Evolutionary conservation across 2,888 invertebrate species (phyloP), one percentile per base, ranked within the genome.

Genomic region (Polyploca ridens): DNA sequence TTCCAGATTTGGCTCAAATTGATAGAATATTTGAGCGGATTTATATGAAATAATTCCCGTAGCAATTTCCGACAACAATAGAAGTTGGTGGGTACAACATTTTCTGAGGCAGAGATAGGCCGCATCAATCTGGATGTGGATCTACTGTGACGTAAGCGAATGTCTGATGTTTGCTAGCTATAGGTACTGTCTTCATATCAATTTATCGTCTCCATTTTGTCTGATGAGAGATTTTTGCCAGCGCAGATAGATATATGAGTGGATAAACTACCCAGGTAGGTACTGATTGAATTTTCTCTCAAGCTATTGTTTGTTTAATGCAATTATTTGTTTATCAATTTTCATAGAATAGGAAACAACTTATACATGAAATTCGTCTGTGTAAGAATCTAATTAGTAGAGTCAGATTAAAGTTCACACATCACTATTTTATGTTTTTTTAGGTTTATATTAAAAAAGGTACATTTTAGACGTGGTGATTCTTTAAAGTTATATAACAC

Each of bases 71-170:
- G 60, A 63, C 46, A 58, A 72, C 67, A 74, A 72, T 69, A 69
- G 65, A 67, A 67, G 64, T 66, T 65, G 63, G 64, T 68, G 68
- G 64, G 64, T 63, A 66, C 68, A 72, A 73, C 69, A 64, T 63
- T 72, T 49, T 62, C 63, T 62, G 64, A 66, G 62, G 46, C 57
- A 64, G 70, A 67, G 70, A 66, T 63, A 70, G 72, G 74, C 44
- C 70, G 68, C 75, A 82, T 83, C 81, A 82, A 81, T 83, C 79
- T 75, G 75, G 69, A 16, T 68, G 63, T 66, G 76, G 82, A 81
- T 81, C 78, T 54, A 54, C 54, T 67, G 62, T 67, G 72, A 73
- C 73, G 67, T 62, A 64, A 68, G 71, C 68, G 68, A 68, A 74
- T 76, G 68, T 64, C 68, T 68, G 64, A 68, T 68, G 68, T 69